Evolutionary conservation across 2,113 vertebrate genomes (phyloP), one percentile per base, ranked within the genome.

Genomic region (Dinomys branickii): DNA sequence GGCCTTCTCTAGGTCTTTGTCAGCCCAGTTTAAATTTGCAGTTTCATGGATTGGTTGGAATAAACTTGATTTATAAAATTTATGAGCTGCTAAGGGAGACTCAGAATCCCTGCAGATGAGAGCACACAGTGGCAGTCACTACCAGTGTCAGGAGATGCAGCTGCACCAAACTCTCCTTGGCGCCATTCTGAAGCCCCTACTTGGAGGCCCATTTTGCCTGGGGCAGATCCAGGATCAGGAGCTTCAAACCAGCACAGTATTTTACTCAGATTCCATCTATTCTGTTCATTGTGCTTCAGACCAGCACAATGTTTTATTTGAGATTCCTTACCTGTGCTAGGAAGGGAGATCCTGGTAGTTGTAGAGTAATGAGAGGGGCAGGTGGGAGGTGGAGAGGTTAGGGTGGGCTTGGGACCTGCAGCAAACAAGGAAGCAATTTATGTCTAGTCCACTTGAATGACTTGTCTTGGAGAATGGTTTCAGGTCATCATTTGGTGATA

Each of bases 1-100:
- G 59, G 84, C 67, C 73, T 96, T 67, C 50, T 89, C 78, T 63
- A 33, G 88, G 93, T 97, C 95, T 96, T 98, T 97, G 94, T 97
- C 98, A 97, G 98, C 94, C 19, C 63, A 90, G 96, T 97, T 96
- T 97, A 91, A 96, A 96, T 97, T 89, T 97, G 96, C 95, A 97
- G 95, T 98, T 98, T 98, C 97, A 98, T 98, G 94, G 88, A 97
- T 98, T 98, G 94, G 89, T 98, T 98, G 91, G 97, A 98, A 95
- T 95, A 96, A 97, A 94, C 95, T 97, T 85, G 95, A 90, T 96
- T 98, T 98, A 96, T 98, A 96, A 97, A 98, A 97, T 98, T 98
- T 88, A 96, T 90, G 94, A 97, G 96, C 90, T 97, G 91, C 96
- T 97, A 69, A 93, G 95, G 93, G 85, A 95, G 30, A 92, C 80